These are phyloP conservation scores for Cynopterus brachyotis DNA, from an alignment of 2,113 vertebrate genomes.

Conservation along the genomic window DNA sequence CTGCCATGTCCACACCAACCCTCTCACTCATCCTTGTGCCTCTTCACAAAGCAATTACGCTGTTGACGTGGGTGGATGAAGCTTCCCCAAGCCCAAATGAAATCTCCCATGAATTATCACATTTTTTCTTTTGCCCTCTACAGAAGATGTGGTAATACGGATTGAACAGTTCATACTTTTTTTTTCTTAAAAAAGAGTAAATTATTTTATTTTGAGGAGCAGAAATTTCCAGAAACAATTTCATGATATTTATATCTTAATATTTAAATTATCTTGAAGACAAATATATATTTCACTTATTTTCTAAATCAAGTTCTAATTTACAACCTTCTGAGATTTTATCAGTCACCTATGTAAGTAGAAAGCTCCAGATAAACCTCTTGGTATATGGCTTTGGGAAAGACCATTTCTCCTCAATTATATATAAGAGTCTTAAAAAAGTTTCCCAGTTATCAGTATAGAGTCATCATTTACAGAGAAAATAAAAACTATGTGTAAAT, in stretches of 20 bases:
- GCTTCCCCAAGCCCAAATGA: not conserved
- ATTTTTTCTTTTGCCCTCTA: not conserved
- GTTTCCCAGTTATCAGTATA: not conserved
- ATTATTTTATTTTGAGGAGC: slow-evolving; percentile 12
- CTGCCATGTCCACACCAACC: accelerated
- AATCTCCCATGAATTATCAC: not conserved
- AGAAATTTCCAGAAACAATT: not conserved
- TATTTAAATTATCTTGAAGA: not conserved
- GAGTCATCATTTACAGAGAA: not conserved
- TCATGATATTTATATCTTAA: slow-evolving; percentile 14
- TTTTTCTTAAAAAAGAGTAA: not conserved
- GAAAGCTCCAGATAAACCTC: not conserved
- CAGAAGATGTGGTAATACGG: not conserved
- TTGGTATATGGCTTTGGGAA: not conserved
- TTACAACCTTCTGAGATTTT: not conserved
- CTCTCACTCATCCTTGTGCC: no score
- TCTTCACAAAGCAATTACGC: not conserved
- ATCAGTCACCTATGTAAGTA: not conserved
- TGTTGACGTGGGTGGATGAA: not conserved
- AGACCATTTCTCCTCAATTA: not conserved
- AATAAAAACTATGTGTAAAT: not conserved
- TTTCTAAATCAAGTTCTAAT: not conserved
- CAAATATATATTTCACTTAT: not conserved
- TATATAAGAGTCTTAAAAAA: not conserved
- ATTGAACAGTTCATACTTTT: not conserved